Evolutionary conservation across 2,888 invertebrate species (phyloP), one percentile per base, ranked within the genome.

Genomic region (Trypoxylon attenuatum): DNA sequence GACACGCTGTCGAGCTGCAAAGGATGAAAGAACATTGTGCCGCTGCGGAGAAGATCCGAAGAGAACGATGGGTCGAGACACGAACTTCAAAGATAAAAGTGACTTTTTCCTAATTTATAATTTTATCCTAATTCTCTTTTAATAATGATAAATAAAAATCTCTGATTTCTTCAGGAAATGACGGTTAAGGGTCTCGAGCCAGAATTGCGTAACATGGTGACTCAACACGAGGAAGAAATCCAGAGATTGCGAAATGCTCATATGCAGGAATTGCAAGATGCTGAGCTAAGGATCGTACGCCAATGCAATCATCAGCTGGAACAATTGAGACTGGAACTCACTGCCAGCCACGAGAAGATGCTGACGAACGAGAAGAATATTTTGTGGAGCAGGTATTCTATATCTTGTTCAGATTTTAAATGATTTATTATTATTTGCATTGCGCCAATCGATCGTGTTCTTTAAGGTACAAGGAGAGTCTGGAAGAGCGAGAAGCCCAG

Each of bases 131-230:
- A 27, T 27, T 27, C 4, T 8, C 10, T 29, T 29, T 29, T 10
- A 29, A 29, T 0, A 1, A 29, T 5, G 3, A 3, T 2, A 1
- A 29, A 33, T 27, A 33, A 33, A 4, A 33, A 33, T 6, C 5
- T 10, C 6, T 29, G 13, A n/a, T 25, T 10, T 25, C 23, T 55
- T 55, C 59, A 91, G 94, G 95, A 95, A 83, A 88, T 95, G 80
- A 95, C 96, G 2, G 94, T 96, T 0, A 95, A 94, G 88, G 95
- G 95, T 0, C 85, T 96, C n/a, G 95, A 96, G 86, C 92, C 94
- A 0, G 96, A 96, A 84, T 89, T 96, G 2, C 91, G 94, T 19
- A 92, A 91, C 76, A 94, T 96, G 92, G 92, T 93, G 25, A 91
- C 91, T 16, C 89, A 92, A 1, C 93, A 94, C 81, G 91, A 92